Evolutionary conservation across 2,888 invertebrate species (phyloP), one percentile per base, ranked within the genome.

Genomic region (Eretmocerus hayati): DNA sequence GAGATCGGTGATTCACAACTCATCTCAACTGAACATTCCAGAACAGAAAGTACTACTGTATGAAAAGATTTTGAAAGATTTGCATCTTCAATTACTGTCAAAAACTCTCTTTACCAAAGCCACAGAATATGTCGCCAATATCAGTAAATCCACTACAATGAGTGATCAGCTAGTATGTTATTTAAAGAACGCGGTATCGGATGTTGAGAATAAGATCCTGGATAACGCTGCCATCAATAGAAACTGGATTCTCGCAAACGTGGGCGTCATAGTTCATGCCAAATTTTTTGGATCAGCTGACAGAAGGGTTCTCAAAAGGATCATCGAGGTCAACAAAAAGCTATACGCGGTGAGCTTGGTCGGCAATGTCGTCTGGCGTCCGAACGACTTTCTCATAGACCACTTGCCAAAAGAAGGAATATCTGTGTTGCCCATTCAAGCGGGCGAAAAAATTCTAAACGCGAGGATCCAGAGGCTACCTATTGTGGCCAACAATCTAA

Each of bases 311-410:
- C 79, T 88, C 44, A 85, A 83, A 68, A 74, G 78, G 43, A 66
- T 91, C 22, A 75, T 84, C 59, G 92, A 93, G 58, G 68, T 84
- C 4, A 85, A 90, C 68, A 81, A 80, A 64, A 90, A 86, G 77
- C 79, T 87, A 37, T 85, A 87, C 56, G 86, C 85, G 26, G 82
- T 92, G 49, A 83, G 85, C 38, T 72, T 96, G 26, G 77, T 81
- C 49, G 91, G 90, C 2, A 87, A 87, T 63, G 77, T 87, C 15
- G 70, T 90, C 45, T 95, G 92, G 91, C 83, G 86, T 62, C 90
- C 94, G 0, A 87, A 85, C 65, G 78, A 81, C 58, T 95, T 94
- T 72, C 75, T 95, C 4, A 72, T 77, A 38, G 78, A 79, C 58
- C 79, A 81, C 68, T 73, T 81, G 54, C 75, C 81, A 58, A 71